Conservation (phyloP, 2,888 invertebrate species). For the Caenorhabditis macrosperma region DNA sequence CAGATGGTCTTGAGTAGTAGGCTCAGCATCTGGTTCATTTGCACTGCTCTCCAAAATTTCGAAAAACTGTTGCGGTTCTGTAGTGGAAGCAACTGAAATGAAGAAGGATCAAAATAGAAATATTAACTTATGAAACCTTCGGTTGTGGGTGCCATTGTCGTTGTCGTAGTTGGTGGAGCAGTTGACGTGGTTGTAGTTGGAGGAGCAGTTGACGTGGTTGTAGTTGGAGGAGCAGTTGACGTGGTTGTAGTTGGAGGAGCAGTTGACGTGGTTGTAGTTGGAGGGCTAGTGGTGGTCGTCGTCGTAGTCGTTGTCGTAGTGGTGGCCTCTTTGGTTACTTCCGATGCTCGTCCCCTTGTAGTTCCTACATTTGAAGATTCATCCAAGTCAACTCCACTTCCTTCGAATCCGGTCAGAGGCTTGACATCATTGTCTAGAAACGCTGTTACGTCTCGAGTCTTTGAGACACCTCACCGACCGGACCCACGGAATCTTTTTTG, state of each 20-base stretch:
- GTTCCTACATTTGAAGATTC: conserved; percentile 45
- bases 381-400: conserved; percentile 46
- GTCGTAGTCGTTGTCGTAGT: conserved; percentile 26
- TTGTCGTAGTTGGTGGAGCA: conserved; percentile 3
- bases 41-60: conserved; percentile 39
- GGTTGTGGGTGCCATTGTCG: background rate
- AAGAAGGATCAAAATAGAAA: conserved; percentile 1
- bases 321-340: too few species aligned
- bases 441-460: conserved; percentile 29
- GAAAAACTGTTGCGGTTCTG: background rate
- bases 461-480: conserved; percentile 54
- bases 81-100: background rate
- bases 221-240: conserved; percentile 2
- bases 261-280: conserved; percentile 35
- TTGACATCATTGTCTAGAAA: conserved; percentile 47
- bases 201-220: background rate
- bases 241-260: conserved; percentile 19
- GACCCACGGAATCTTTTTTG: conserved; percentile 26
- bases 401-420: conserved; percentile 56
- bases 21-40: conserved; percentile 14
- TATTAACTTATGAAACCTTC: background rate
- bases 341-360: background rate
- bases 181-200: background rate
- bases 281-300: conserved; percentile 18
- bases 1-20: conserved; percentile 40